phyloP scores from a whole-genome alignment of 1,140 invertebrate genomes.

The Archegozetes longisetosus region DNA sequence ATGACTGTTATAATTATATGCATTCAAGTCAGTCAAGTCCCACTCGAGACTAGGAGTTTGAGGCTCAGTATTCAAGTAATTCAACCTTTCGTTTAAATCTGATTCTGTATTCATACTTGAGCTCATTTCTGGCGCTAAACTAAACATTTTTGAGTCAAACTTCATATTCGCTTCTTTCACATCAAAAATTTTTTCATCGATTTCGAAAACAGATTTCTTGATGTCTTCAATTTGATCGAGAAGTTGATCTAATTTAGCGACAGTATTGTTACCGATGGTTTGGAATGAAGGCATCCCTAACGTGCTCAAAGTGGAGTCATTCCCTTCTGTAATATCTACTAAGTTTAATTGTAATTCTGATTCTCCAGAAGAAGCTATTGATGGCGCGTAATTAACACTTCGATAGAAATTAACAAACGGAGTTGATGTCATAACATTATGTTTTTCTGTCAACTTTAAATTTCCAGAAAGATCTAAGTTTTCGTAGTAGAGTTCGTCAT shows the following conservation, averaged over 20 bases:
- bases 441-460: background rate
- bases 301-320: background rate
- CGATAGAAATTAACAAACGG: background rate
- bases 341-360: background rate
- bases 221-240: constrained; percentile 14
- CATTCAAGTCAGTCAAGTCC: constrained; percentile 9
- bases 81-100: background rate
- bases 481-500: background rate
- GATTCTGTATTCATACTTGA: background rate
- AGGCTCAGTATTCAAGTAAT: background rate
- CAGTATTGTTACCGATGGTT: constrained; percentile 1
- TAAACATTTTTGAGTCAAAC: background rate
- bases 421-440: background rate
- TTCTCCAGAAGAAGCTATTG: background rate
- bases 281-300: background rate
- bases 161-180: background rate
- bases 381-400: background rate
- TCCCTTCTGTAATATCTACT: background rate
- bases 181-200: constrained; percentile 3
- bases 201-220: constrained; percentile 11
- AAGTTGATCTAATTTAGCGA: constrained; percentile 9
- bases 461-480: background rate
- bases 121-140: background rate
- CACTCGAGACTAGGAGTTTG: constrained; percentile 10
- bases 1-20: too few relatives aligned